phyloP scores from a whole-genome alignment of 2,113 vertebrate genomes.

The Plecotus auritus region DNA sequence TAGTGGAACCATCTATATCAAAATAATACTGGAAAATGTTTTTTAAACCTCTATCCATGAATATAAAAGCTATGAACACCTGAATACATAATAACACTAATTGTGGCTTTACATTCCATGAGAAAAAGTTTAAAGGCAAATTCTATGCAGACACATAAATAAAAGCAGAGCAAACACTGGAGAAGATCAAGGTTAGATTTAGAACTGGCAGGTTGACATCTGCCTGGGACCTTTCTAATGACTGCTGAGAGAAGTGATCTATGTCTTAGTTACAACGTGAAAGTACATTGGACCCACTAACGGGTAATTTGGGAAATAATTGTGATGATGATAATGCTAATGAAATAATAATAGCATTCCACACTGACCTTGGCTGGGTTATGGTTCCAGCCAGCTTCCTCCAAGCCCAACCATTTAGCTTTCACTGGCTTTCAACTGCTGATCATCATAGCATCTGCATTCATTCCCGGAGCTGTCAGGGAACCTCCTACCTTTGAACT shows the following conservation, averaged over 20 bases:
- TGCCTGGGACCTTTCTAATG: neutral
- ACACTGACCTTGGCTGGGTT: neutral
- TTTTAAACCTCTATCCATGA: neutral
- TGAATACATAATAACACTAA: neutral
- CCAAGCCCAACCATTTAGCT: neutral
- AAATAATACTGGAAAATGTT: neutral
- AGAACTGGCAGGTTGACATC: neutral
- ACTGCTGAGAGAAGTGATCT: slow-evolving; percentile 25
- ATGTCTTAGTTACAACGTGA: slow-evolving; percentile 33
- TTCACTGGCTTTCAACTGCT: neutral
- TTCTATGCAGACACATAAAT: neutral
- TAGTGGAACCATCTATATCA: neutral
- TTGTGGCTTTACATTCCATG: neutral
- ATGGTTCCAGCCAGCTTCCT: neutral
- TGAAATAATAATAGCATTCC: neutral
- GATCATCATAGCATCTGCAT: neutral
- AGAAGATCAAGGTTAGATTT: neutral
- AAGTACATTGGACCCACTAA: slow-evolving; percentile 43
- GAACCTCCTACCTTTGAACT: slow-evolving; percentile 31
- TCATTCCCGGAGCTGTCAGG: neutral
- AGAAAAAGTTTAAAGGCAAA: neutral
- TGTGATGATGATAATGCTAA: neutral
- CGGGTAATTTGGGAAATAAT: slow-evolving; percentile 7
- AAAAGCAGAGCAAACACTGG: neutral
- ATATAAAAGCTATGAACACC: neutral